Evolutionary conservation across 2,113 vertebrate species (phyloP), one percentile per base, ranked within the genome.

Genomic region (Phainopepla nitens): DNA sequence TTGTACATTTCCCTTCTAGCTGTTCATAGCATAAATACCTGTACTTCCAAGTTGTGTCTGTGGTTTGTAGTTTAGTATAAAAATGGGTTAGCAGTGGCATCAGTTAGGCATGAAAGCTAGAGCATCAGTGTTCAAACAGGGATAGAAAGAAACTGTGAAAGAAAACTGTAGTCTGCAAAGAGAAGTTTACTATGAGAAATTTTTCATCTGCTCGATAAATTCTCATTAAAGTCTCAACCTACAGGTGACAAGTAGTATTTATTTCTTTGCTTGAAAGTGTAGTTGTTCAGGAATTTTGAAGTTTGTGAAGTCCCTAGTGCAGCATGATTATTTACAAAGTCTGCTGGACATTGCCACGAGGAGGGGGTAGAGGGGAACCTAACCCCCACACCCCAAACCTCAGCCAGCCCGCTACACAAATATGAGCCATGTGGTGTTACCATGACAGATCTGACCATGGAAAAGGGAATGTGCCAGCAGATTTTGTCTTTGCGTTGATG

Each of bases 301-400:
- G 45, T 89, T 94, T 69, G 7, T 85, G 2, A 47, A 91, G 70
- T 76, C 27, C 19, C 15, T 60, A 20, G 51, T 54, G 41, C 51
- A 82, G 6, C 11, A 9, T 66, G 25, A 24, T 89, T 82, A 36
- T 56, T 95, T 78, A 71, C 47, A 44, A 89, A 62, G 31, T 70
- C 41, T 94, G 47, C 64, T 85, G 42, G 47, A 15, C 20, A 11
- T 68, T 87, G 54, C 28, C 20, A 35, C 4, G 15, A 65, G 33
- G 31, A 47, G 24, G 41, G 14, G 11, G 27, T 2, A 1, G 14
- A 12, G 21, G 1, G 42, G 21, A 36, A 11, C 11, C 13, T 31
- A 41, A 61, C 9, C 11, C 4, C 9, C 2, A 1, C 0, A 17
- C 6, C 7, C 10, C 33, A 51, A 54, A 44, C 8, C 22, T 85